Evolutionary conservation across 53 echinoderm and acorn worm genomes (phyloP), one percentile per base, ranked within the genome.

Genomic region (Actinopyga echinites): DNA sequence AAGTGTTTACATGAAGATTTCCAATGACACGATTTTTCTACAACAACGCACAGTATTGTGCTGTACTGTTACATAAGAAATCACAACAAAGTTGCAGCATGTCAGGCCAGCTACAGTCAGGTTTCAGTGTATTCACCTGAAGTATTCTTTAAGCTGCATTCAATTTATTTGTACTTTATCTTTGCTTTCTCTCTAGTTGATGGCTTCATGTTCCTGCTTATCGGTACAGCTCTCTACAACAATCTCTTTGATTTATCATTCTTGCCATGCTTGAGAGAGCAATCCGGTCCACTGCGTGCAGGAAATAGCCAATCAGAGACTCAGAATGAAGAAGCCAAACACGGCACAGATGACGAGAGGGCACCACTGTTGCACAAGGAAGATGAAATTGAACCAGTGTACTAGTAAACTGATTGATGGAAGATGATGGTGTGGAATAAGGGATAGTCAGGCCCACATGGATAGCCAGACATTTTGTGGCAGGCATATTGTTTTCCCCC

Each of bases 161-260:
- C n/a, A n/a, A n/a, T n/a, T n/a, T n/a, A n/a, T n/a, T n/a, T n/a
- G 19, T 54, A 19, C 55, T 19, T 12, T 54, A 54, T n/a, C n/a
- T 54, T 4, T 77, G 26, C 29, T 32, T 23, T 57, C 55, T 59
- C 59, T 31, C 9, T 75, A 93, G 93, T 93, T 37, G 93, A 93
- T 90, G 93, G 93, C 7, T 93, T 93, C 79, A 65, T 93, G 81
- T 90, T 93, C 64, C 85, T 93, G 13, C 83, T 93, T 15, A 87
- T 93, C 29, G 93, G 93, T 12, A 93, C 93, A 55, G 90, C 81
- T 32, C 80, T 93, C 59, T 93, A 93, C 90, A 93, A 93, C 66
- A 83, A 85, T 33, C 81, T 93, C 8, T 87, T 93, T 49, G 90
- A 90, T 53, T 55, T 90, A 15, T 87, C 90, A 55, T 93, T 89